Evolutionary conservation across 2,888 invertebrate genomes (phyloP), one percentile per base, ranked within the genome.

Genomic region (Timandra comae): DNA sequence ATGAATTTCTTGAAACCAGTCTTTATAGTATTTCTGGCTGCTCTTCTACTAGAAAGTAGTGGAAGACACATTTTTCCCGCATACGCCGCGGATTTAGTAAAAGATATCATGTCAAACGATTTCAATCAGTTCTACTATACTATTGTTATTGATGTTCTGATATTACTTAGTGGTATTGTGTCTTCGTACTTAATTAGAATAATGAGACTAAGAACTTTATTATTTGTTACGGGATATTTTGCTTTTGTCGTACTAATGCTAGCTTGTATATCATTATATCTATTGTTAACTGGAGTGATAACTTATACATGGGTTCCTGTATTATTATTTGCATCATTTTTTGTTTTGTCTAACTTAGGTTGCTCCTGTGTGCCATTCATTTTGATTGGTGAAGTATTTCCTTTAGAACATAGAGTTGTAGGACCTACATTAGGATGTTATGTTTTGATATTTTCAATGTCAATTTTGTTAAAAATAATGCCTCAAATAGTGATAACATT

Each of bases 331-430:
- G n/a, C n/a, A n/a, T n/a, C n/a, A n/a, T n/a, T 65, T 37, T 73
- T 74, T 26, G 49, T 75, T 8, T 36, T 76, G 8, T 56, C 56
- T 0, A 80, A 77, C 41, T 57, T 78, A 9, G 80, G 78, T 1
- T 71, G 74, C 29, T 64, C 72, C 2, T 64, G 75, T 0, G 72
- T 79, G 30, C 68, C 79, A 1, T 35, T 74, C 7, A 63, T 67
- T 2, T 52, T 79, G 7, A 35, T 74, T 12, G 80, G 80, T 0
- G 80, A 80, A 43, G 35, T 79, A 3, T 70, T 68, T 21, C 79
- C 79, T 0, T 52, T 79, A 23, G 62, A 52, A 0, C 71, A 77
- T 31, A 63, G 68, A 46, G 67, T 64, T 4, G 56, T 56, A 1
- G 77, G 76, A 0, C 53, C 64, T n/a, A n/a, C n/a, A n/a, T n/a